A percentile compares a stretch with the other conserved stretches of the same genome.
Conservation (phyloP, 2,888 invertebrate species). For the Digitonthophagus gazella region DNA sequence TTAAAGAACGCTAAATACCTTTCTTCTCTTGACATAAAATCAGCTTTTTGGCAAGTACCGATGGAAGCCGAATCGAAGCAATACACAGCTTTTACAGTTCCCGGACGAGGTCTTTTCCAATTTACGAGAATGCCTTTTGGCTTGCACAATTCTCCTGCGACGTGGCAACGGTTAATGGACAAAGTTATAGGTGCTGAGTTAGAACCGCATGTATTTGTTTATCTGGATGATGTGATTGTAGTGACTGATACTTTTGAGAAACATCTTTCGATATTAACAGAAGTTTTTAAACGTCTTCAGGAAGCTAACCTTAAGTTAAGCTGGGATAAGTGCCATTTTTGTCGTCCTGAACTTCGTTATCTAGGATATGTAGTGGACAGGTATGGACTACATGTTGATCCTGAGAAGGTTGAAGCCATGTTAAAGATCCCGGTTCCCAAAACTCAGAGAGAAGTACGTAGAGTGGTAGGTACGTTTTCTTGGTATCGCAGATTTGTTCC, state of each 20-base stretch:
- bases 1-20: conserved; percentile 39
- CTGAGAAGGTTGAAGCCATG: conserved; percentile 30
- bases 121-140: conserved; percentile 39
- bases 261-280: conserved; percentile 24
- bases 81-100: conserved; percentile 31
- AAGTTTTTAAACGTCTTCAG: conserved; percentile 26
- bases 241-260: conserved; percentile 19
- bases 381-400: conserved; percentile 34
- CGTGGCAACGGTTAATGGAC: conserved; percentile 38
- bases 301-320: conserved; percentile 33
- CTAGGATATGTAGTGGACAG: conserved; percentile 39
- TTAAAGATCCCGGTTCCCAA: conserved; percentile 28
- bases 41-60: conserved; percentile 39
- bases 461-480: conserved; percentile 29
- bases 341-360: conserved; percentile 32
- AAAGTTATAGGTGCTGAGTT: conserved; percentile 33
- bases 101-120: conserved; percentile 30
- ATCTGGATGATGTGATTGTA: conserved; percentile 27
- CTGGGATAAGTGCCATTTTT: conserved; percentile 35
- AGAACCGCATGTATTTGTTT: conserved; percentile 29
- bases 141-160: conserved; percentile 35
- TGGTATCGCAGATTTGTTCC: conserved; percentile 31
- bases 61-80: conserved; percentile 20
- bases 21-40: conserved; percentile 38
- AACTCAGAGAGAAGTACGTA: conserved; percentile 27